A percentile compares a stretch with the other conserved stretches of the same genome.
These are phyloP conservation scores for Chaenogobius annularis DNA, from an alignment of 2,113 vertebrate genomes.

Conservation along the genomic window DNA sequence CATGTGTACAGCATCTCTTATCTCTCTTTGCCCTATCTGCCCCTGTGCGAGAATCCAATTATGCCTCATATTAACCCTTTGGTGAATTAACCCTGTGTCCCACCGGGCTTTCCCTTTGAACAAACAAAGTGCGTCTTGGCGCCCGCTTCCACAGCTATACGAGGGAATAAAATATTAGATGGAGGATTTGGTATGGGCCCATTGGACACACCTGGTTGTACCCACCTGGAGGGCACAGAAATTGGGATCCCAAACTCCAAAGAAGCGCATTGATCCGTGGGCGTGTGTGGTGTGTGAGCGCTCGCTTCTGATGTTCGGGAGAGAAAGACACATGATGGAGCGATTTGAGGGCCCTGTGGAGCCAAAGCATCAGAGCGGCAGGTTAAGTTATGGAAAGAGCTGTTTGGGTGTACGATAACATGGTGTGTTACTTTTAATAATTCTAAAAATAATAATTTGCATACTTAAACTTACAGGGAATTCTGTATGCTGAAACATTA, in stretches of 20 bases:
- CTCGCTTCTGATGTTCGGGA: slow-evolving; percentile 51
- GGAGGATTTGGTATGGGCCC: slow-evolving; percentile 49
- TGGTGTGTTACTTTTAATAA: too few species aligned
- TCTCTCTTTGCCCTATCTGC: slow-evolving; percentile 58
- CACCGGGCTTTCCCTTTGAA: slow-evolving; percentile 56
- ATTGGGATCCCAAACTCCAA: slow-evolving; percentile 59
- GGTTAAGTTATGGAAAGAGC: neutral
- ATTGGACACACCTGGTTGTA: slow-evolving; percentile 57
- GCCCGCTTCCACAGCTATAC: slow-evolving; percentile 62
- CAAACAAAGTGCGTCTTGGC: slow-evolving; percentile 54
- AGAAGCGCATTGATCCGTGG: slow-evolving; percentile 67
- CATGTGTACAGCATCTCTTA: slow-evolving; percentile 67
- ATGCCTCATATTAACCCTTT: slow-evolving; percentile 68
- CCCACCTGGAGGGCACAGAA: slow-evolving; percentile 67
- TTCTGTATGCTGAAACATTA: too few species aligned
- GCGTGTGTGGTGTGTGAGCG: slow-evolving; percentile 48
- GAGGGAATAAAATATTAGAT: slow-evolving; percentile 69
- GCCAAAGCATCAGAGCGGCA: slow-evolving; percentile 24
- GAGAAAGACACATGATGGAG: slow-evolving; percentile 16
- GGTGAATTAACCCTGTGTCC: slow-evolving; percentile 64
- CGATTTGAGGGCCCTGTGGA: slow-evolving; percentile 46
- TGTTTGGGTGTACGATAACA: too few species aligned
- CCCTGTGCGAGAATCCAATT: slow-evolving; percentile 65
- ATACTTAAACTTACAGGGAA: too few species aligned
- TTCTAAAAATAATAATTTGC: too few species aligned